phyloP scores from a whole-genome alignment of 92 coral and sea anemone genomes.

The Siderastrea radians region DNA sequence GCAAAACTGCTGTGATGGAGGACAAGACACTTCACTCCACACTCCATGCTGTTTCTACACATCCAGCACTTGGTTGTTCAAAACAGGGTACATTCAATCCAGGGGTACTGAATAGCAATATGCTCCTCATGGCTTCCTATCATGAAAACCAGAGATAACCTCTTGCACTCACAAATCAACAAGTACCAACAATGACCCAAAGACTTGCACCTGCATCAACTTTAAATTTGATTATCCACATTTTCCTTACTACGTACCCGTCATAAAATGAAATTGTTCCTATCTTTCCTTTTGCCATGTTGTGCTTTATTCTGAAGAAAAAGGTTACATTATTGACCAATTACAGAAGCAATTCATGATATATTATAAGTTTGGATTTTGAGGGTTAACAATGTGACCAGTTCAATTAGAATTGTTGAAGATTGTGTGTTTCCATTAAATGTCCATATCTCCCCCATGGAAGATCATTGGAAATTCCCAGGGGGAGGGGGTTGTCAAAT shows the following conservation, averaged over 20 bases:
- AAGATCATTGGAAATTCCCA: too few relatives aligned
- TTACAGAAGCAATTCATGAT: background rate
- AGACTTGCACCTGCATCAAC: background rate
- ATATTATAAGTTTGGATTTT: background rate
- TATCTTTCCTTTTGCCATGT: constrained; percentile 81
- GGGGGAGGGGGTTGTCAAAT: too few relatives aligned
- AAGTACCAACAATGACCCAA: background rate
- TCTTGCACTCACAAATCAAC: background rate
- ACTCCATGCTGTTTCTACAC: too few relatives aligned
- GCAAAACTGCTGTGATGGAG: too few relatives aligned
- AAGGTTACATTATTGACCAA: background rate
- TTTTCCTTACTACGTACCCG: constrained; percentile 75
- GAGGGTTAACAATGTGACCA: background rate
- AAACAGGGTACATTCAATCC: too few relatives aligned
- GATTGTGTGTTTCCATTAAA: too few relatives aligned
- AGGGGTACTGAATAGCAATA: too few relatives aligned
- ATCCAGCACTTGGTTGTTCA: too few relatives aligned
- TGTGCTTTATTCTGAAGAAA: constrained; percentile 83
- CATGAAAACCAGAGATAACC: too few relatives aligned
- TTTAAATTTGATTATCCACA: background rate
- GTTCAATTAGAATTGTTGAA: background rate
- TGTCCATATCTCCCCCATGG: too few relatives aligned
- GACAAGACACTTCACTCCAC: too few relatives aligned
- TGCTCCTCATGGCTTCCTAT: too few relatives aligned
- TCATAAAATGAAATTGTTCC: constrained; percentile 88